phyloP scores from a whole-genome alignment of 2,797 vertebrate species.

The Mormyrus hasselquistii region DNA sequence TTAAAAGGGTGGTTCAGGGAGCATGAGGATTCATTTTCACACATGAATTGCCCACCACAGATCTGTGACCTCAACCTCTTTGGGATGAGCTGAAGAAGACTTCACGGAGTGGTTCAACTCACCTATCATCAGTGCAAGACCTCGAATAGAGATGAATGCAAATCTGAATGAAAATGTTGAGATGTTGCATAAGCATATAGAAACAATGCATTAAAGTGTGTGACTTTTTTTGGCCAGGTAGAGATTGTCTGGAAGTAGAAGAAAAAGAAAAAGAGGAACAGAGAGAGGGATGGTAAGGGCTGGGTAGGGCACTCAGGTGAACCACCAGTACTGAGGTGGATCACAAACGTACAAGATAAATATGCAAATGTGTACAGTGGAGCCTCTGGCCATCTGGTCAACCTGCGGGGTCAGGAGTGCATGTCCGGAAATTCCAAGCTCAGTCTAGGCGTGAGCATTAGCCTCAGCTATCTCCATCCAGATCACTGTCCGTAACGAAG shows the following conservation, averaged over 20 bases:
- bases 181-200: not conserved
- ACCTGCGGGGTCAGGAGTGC: not conserved
- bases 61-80: not conserved
- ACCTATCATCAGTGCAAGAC: not conserved
- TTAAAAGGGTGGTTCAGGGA: not conserved
- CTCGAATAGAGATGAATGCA: not conserved
- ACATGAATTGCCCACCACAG: no score
- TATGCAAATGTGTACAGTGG: not conserved
- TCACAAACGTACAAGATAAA: not conserved
- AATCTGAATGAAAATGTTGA: not conserved
- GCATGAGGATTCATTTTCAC: not conserved
- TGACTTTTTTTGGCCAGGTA: not conserved
- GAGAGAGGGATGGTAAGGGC: conserved; percentile 12
- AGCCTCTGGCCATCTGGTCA: not conserved
- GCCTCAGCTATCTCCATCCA: not conserved
- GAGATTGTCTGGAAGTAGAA: not conserved
- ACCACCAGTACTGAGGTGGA: not conserved
- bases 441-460: not conserved
- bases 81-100: not conserved
- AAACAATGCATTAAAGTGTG: not conserved
- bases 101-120: not conserved
- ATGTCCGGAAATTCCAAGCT: not conserved
- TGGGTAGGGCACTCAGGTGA: not conserved
- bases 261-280: conserved; percentile 12
- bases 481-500: not conserved